These are phyloP conservation scores for Odontothrips loti DNA, from an alignment of 2,888 invertebrate genomes.

Conservation along the genomic window DNA sequence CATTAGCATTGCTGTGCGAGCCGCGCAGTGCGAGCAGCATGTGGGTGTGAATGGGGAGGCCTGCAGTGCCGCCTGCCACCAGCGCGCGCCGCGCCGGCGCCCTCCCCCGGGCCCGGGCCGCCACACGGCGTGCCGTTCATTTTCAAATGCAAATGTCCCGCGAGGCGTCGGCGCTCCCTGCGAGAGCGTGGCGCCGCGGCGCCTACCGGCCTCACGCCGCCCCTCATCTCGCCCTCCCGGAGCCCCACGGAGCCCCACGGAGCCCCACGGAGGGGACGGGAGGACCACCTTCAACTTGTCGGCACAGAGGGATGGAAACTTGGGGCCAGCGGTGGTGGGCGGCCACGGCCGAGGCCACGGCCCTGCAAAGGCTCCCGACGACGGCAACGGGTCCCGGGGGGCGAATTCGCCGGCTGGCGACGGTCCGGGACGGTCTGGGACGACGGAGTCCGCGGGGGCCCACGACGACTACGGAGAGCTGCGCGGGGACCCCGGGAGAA, in stretches of 20 bases:
- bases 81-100: not conserved
- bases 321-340: not conserved
- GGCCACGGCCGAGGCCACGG: not conserved
- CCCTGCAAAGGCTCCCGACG: not conserved
- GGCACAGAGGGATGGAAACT: too few species aligned
- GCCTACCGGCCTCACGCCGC: not conserved
- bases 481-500: too few species aligned
- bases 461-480: too few species aligned
- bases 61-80: not conserved
- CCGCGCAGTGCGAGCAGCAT: not conserved
- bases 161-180: not conserved
- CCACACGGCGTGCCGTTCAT: not conserved
- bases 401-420: too few species aligned
- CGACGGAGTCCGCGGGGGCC: too few species aligned
- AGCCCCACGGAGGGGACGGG: too few species aligned
- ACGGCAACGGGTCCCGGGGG: not conserved
- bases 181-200: not conserved
- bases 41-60: not conserved
- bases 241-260: too few species aligned
- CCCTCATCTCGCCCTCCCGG: too few species aligned
- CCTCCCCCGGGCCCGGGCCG: not conserved
- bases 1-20: not conserved
- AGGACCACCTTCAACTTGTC: too few species aligned
- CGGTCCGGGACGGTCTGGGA: too few species aligned
- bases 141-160: constrained; percentile 2